Base-by-base conservation (phyloP, 2,113 vertebrate species). In the Callipepla californica region DNA sequence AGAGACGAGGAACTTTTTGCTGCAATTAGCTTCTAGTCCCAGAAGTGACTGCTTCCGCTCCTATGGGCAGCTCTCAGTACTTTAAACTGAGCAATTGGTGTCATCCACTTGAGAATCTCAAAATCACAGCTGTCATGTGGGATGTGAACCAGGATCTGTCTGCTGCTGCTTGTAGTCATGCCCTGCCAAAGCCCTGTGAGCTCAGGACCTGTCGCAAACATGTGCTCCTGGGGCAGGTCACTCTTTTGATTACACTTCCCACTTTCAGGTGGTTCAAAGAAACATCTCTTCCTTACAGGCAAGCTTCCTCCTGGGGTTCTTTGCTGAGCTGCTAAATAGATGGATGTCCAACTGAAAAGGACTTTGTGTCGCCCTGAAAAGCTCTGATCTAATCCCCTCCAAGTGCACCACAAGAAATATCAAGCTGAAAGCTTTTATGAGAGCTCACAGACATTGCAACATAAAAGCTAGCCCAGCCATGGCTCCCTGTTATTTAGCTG, bases 331-430 rank as follows among this genome's bases (percentile, higher is more conserved):
- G 16, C 59, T 91, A 79, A 90, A 88, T 3, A 82, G 83, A 63
- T 51, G 69, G 75, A 92, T 47, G 48, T 50, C 85, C 42, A 1
- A 4, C 45, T 50, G 84, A 73, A 94, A 92, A 95, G 38, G 65
- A 58, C 75, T 89, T 84, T 75, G 50, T 93, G 47, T 66, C 85
- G 65, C 32, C 34, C 55, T 0, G 0, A 19, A 36, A 75, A 89
- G 28, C 72, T 91, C 90, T 95, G 25, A 82, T 87, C 67, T 83
- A 51, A 32, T 57, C 58, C 47, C 42, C 66, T 95, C 63, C 92
- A 72, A 69, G 16, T 20, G 57, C 72, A 78, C 78, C 38, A 79
- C 63, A 55, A 92, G 85, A 85, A 70, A 83, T 85, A 88, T 66
- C 92, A 89, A 88, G 82, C 63, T 32, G 58, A 34, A 92, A 59